Evolutionary conservation across 2,113 vertebrate species (phyloP), one percentile per base, ranked within the genome.

Genomic region (Herpetotheres cachinnans): DNA sequence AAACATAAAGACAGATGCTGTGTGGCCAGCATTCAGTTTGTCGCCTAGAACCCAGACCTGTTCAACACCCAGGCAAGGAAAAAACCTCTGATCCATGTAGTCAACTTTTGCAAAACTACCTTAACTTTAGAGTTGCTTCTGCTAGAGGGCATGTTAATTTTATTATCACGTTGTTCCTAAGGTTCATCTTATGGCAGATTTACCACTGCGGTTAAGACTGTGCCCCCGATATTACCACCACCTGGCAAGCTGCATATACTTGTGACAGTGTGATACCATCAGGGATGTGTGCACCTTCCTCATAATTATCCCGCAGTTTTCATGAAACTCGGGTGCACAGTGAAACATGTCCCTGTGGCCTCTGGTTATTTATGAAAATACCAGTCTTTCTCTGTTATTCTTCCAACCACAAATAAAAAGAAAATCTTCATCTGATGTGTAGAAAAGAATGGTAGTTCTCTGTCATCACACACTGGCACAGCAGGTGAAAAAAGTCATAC

Each of bases 281-380:
- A 54, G 56, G 25, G 21, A 50, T 32, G 13, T 14, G 44, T 25
- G 30, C 19, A 36, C 16, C 7, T 16, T 56, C 47, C 62, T 18
- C 4, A 0, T 38, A 40, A 65, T 36, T 25, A 38, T 54, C 29
- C 20, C 3, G 0, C 5, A 36, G 22, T 32, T 87, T 52, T 76
- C 18, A 52, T 4, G 19, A 85, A 91, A 82, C 34, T 79, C 27
- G 8, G 17, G 69, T 36, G 38, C 30, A 40, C 22, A 12, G 27
- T 19, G 69, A 89, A 77, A 63, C 14, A 29, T 22, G 11, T 47
- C 67, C 40, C 34, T 0, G 1, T 22, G 18, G 56, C 13, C 12
- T 76, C 44, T 65, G 13, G 20, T 34, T 88, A 59, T 55, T 78
- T 47, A 62, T 29, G 8, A 91, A 94, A 83, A 77, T 65, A 56